These are phyloP conservation scores for Cyclophora punctaria DNA, from an alignment of 2,888 invertebrate genomes.

Conservation along the genomic window DNA sequence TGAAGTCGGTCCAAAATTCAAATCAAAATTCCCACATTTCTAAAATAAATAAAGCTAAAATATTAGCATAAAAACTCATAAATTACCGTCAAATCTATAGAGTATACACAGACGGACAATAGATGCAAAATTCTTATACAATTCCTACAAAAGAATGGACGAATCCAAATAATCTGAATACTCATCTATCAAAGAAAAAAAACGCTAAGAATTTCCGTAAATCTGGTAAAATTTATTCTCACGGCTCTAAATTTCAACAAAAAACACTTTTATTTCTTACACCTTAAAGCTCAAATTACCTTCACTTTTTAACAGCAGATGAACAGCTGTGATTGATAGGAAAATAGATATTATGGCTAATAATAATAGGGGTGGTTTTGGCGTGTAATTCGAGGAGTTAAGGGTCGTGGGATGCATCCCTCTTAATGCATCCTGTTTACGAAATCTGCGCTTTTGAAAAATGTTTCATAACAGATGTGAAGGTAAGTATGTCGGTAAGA, in stretches of 20 bases:
- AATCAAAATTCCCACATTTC: no score
- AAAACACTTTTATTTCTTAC: constrained; percentile 7
- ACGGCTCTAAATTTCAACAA: constrained; percentile 31
- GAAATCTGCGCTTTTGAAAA: constrained; percentile 43
- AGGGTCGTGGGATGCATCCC: constrained; percentile 63
- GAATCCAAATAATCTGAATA: constrained; percentile 18
- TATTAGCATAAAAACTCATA: no score
- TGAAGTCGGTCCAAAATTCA: no score
- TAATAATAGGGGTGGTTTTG: constrained; percentile 3
- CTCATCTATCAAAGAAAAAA: constrained; percentile 23
- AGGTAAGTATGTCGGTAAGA: constrained; percentile 4
- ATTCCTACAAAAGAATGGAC: constrained; percentile 8
- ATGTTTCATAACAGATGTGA: not conserved
- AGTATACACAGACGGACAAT: not conserved
- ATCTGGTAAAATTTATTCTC: constrained; percentile 60
- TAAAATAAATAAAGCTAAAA: no score
- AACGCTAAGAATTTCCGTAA: constrained; percentile 52
- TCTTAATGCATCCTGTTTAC: constrained; percentile 59
- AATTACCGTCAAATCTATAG: no score
- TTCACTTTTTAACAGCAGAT: no score
- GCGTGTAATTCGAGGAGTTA: constrained; percentile 2
- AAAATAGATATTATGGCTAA: no score
- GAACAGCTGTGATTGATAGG: no score
- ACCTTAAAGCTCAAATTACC: constrained; percentile 1
- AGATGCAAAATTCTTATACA: not conserved